Conservation (phyloP, 2,113 vertebrate species). For the Caracal caracal region DNA sequence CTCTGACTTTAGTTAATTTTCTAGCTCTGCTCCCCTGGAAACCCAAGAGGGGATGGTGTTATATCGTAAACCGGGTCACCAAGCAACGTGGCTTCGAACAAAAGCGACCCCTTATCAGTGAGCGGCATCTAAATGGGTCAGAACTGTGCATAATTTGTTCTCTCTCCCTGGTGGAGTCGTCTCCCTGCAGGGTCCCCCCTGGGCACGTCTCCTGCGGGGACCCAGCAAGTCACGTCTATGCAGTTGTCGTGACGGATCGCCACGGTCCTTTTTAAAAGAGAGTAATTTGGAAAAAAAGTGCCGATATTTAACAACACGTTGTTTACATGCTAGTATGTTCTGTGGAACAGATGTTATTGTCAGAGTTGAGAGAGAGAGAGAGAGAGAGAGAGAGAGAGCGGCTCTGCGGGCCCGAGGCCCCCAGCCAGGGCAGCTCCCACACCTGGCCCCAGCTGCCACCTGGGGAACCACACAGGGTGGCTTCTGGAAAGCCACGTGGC, state of each 20-base stretch:
- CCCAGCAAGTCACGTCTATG: accelerated
- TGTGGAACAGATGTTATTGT: background rate
- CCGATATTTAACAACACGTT: background rate
- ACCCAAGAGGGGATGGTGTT: background rate
- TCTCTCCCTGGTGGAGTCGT: background rate
- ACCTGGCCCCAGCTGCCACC: background rate
- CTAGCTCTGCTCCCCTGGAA: slow-evolving; percentile 3
- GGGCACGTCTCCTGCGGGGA: background rate
- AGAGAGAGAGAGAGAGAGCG: background rate
- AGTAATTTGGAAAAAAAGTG: background rate
- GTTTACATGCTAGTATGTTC: too few species aligned
- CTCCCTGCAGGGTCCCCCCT: background rate
- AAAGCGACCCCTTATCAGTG: background rate
- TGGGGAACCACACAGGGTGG: background rate
- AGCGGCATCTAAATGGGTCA: background rate
- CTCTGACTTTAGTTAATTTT: slow-evolving; percentile 11
- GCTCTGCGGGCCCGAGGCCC: too few species aligned
- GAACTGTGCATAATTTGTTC: background rate
- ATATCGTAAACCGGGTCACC: background rate
- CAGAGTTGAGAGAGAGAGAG: background rate
- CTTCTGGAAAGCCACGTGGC: background rate
- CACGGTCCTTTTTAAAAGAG: background rate
- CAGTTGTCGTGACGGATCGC: background rate
- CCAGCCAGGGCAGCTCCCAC: too few species aligned
- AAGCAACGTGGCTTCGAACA: background rate